Evolutionary conservation across 2,888 invertebrate species (phyloP), one percentile per base, ranked within the genome.

Genomic region (Onchidella celtica): DNA sequence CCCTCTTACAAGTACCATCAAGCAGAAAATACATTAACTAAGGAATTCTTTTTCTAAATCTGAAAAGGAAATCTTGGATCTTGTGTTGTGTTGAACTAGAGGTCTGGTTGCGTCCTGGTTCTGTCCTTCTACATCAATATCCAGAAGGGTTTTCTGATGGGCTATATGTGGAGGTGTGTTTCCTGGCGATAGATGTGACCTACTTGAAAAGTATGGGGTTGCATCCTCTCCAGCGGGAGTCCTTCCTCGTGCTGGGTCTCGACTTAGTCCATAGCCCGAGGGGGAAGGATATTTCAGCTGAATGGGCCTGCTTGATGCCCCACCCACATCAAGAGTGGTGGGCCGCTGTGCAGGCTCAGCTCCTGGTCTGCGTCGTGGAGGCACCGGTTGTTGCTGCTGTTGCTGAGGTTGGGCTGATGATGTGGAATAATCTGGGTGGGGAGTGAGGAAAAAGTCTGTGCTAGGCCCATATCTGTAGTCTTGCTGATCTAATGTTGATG

Each of bases 141-240:
- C 92, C 55, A 93, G 87, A 80, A 93, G 87, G 0, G 92, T 92
- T 78, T 89, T 91, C 70, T 90, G 89, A 83, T 92, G 92, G 29
- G 86, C 83, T 73, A 92, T 90, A 84, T 91, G 90, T 32, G 91
- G 92, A 6, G 92, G 92, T 0, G 92, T 91, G 85, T 89, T 90
- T 63, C 92, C 92, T 1, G 97, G 97, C 72, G 97, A 97, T 76
- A 89, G 85, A 55, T 89, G 88, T 21, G 91, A 91, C 78, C 90
- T 85, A 1, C 97, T 97, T 11, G 97, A 97, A 87, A 97, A 95
- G 93, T 97, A 97, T 65, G 97, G 97, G 90, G 97, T 96, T 95
- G 95, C 0, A 94, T 83, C 85, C 55, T 73, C 83, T 47, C 82
- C 81, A 6, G 77, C 85, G 9, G 87, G 85, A 29, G 82, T 85